Evolutionary conservation across 1,140 invertebrate species (phyloP).

Genomic region (Drosophila erecta): DNA sequence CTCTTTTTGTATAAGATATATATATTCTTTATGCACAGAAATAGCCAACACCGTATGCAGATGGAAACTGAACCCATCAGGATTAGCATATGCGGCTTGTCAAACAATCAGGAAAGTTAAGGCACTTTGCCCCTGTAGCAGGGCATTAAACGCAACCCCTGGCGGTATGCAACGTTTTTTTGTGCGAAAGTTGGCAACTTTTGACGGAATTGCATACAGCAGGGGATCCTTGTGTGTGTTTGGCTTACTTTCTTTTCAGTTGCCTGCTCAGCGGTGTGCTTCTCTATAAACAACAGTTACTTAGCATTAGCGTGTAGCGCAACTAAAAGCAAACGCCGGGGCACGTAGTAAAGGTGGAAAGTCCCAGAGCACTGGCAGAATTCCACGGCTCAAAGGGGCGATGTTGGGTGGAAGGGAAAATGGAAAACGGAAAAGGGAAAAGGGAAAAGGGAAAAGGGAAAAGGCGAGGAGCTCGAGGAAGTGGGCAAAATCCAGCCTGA

Average conservation of each 20-base stretch:
- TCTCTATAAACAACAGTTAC: constrained; percentile 75
- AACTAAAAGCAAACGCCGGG: constrained; percentile 75
- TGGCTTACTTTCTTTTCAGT: constrained; percentile 27
- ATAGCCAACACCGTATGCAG: too few relatives aligned
- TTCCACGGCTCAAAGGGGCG: constrained; percentile 26
- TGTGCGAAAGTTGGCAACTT: constrained; percentile 44
- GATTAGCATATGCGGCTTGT: constrained; percentile 34
- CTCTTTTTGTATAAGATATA: too few relatives aligned
- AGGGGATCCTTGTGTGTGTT: constrained; percentile 44
- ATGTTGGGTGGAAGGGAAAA: background rate
- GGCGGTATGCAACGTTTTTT: constrained; percentile 39
- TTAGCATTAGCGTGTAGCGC: constrained; percentile 71
- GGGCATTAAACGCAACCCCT: constrained; percentile 35
- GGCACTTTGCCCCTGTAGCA: constrained; percentile 22
- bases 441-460: background rate
- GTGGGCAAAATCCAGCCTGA: constrained; percentile 34
- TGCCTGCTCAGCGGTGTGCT: constrained; percentile 27
- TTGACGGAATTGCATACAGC: constrained; percentile 60
- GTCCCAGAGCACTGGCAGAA: constrained; percentile 53
- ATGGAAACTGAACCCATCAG: background rate
- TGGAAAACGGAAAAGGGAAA: background rate
- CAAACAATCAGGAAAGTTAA: constrained; percentile 40
- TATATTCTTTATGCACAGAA: too few relatives aligned
- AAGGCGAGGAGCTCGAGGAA: background rate
- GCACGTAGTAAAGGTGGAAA: constrained; percentile 74